Base-by-base conservation (phyloP, 2,797 vertebrate genomes). In the Phaenicophaeus curvirostris region DNA sequence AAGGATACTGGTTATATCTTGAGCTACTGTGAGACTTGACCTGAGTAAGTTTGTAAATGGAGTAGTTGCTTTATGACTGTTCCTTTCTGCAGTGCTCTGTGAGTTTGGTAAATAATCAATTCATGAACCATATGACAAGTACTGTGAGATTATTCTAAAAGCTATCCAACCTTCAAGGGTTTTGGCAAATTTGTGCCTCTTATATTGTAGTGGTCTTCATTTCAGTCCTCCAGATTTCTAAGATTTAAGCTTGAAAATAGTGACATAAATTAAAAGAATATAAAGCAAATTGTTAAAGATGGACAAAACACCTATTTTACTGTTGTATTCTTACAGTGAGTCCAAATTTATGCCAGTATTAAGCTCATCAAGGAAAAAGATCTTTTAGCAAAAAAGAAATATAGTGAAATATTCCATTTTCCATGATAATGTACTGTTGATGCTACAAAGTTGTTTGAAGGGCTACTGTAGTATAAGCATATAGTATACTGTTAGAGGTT, bases 381-480 rank as follows among this genome's bases (percentile, higher is more conserved):
- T 6, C 31, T 85, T 9, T 48, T 21, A 46, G 37, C 19, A 62
- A 37, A 48, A 41, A 59, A 27, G 15, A 53, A 76, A 33, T 35
- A 8, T 0, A 54, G 11, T 51, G 39, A 59, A 48, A 37, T 59
- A 11, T 17, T 89, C 15, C 1, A 1, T 71, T 90, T 83, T 62
- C 18, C 3, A 0, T 77, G 5, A 24, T 46, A 33, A 18, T 58
- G 5, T 50, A 31, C 9, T 80, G 48, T 55, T 62, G 53, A 17
- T 59, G 44, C 9, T 66, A 25, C 15, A 6, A 2, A 46, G 15
- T 31, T 71, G 15, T 61, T 63, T 58, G 51, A 66, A 84, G 42
- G 42, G 30, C 31, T 66, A 0, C 11, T 0, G 0, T 31, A 39
- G 13, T 25, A 19, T 69, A 62, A 82, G 39, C 13, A 4, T 58